Conservation (phyloP, 2,888 invertebrate species). For the Steinernema scapterisci region DNA sequence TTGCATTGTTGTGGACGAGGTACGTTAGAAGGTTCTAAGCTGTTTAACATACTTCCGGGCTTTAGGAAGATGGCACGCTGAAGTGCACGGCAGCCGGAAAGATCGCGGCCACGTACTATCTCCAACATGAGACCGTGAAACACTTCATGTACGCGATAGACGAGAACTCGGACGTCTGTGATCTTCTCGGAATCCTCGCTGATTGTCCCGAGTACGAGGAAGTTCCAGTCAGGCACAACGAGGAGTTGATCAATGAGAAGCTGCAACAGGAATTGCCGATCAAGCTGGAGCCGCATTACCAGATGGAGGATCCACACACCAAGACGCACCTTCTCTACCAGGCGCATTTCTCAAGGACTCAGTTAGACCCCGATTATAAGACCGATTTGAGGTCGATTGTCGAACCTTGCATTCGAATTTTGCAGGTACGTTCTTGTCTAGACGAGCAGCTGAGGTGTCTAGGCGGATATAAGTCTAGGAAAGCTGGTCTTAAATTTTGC, state of each 20-base stretch:
- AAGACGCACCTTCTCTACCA: conserved; percentile 91
- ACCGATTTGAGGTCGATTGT: conserved; percentile 95
- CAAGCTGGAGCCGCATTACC: conserved; percentile 3
- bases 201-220: conserved; percentile 86
- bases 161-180: conserved; percentile 75
- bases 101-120: conserved; percentile 93
- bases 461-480: too few species aligned
- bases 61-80: conserved; percentile 74
- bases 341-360: conserved; percentile 84
- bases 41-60: conserved; percentile 28
- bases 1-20: conserved; percentile 80
- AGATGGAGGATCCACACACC: conserved; percentile 85
- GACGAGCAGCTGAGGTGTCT: too few species aligned
- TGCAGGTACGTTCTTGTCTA: conserved; percentile 75
- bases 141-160: conserved; percentile 79
- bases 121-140: conserved; percentile 87
- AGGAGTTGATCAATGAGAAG: conserved; percentile 87
- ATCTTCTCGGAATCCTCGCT: conserved; percentile 78
- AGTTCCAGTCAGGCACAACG: conserved; percentile 95
- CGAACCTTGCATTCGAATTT: conserved; percentile 90
- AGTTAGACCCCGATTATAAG: conserved; percentile 87
- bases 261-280: conserved; percentile 33
- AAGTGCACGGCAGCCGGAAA: conserved; percentile 82
- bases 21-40: conserved; percentile 33
- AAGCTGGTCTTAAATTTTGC: too few species aligned